Evolutionary conservation across 2,797 vertebrate species (phyloP).

Genomic region (Gymnopithys bicolor): DNA sequence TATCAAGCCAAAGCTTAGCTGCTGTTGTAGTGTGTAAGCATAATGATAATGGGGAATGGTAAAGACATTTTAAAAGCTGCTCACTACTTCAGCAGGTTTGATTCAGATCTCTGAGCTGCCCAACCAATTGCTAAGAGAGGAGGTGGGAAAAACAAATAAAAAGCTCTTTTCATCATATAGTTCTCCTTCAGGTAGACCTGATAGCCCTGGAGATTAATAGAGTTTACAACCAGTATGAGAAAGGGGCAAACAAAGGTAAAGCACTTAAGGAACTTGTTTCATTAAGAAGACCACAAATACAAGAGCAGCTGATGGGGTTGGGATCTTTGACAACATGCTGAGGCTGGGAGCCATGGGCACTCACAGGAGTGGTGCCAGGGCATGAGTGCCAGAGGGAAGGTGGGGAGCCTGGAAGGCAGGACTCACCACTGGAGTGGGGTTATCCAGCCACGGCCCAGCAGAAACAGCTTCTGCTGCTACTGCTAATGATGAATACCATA

Average conservation of each 20-base stretch:
- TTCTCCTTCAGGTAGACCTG: not conserved
- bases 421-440: not conserved
- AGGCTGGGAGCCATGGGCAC: not conserved
- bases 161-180: not conserved
- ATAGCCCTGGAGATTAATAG: not conserved
- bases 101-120: constrained; percentile 32
- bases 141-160: not conserved
- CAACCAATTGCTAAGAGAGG: not conserved
- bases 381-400: constrained; percentile 36
- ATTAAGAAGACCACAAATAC: not conserved
- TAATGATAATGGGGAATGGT: not conserved
- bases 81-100: constrained; percentile 27
- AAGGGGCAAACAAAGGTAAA: not conserved
- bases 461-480: constrained; percentile 71
- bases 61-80: constrained; percentile 45
- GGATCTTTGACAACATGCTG: not conserved
- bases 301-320: constrained; percentile 18
- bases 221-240: not conserved
- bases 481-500: constrained; percentile 81
- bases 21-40: not conserved
- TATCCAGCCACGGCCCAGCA: constrained; percentile 62
- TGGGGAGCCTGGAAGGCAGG: constrained; percentile 3
- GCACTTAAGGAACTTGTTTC: not conserved
- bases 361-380: constrained; percentile 23
- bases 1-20: constrained; percentile 2